Base-by-base conservation (phyloP, 2,888 invertebrate species). In the Papilio demoleus region DNA sequence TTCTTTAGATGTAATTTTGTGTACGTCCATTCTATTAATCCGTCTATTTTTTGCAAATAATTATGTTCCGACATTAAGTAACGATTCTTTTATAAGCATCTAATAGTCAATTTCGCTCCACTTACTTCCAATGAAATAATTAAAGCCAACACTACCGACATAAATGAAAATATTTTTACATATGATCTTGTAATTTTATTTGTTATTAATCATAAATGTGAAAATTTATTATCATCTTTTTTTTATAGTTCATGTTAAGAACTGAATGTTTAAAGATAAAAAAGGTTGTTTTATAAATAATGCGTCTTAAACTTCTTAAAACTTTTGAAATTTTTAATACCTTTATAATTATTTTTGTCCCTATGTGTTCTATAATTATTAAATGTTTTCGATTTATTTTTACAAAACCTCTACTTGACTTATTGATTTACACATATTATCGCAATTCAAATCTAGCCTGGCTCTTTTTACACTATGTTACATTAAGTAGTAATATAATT, bases 1-100 rank as follows among this genome's bases (percentile, higher is more conserved):
- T 73, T 45, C 40, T 67, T 56, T 68, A 70, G 56, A 27, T 62
- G 47, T 73, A 71, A 69, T 50, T 67, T 69, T 70, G 60, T 68
- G 69, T 73, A 71, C 75, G 75, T 77, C 76, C 76, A 73, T 58
- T 59, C 56, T 50, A 72, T 65, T 72, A 69, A 71, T 75, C 74
- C 77, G 76, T 77, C 76, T 73, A 69, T 71, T 62, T 72, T 70
- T 72, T 68, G 70, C 59, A 68, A 67, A 69, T 69, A 60, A 50
- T 72, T 68, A 27, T 19, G 3, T 65, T 63, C 36, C 27, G 4
- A n/a, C 34, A 11, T 42, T 22, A 17, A 42, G 27, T 17, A 24
- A 56, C 24, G 24, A n/a, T 31, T 56, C 2, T 53, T n/a, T 47
- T 53, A 27, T n/a, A 47, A 4, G 31, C 19, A 19, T 36, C 36